These are phyloP conservation scores for Drosophila nr. perissopoda DNA, from an alignment of 2,888 invertebrate species.

Conservation along the genomic window DNA sequence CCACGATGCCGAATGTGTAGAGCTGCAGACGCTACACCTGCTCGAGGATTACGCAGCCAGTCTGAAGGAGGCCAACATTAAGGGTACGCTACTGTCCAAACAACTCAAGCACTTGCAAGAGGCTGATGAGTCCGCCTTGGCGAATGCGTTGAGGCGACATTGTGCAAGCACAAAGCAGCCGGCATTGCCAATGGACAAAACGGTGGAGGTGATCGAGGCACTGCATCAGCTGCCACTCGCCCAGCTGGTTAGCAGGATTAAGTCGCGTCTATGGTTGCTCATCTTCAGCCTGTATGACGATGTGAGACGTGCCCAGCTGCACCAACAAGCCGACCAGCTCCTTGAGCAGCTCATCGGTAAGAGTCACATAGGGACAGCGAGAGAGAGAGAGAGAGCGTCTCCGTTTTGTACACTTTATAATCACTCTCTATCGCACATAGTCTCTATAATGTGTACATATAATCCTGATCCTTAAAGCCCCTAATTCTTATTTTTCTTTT, in stretches of 20 bases:
- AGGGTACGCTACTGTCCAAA: conserved; percentile 43
- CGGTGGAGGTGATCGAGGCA: conserved; percentile 54
- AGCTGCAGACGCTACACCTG: conserved; percentile 67
- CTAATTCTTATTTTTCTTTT: neutral
- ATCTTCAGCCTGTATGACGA: conserved; percentile 79
- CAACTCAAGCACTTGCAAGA: conserved; percentile 3
- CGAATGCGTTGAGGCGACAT: conserved; percentile 24
- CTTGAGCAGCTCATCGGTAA: conserved; percentile 58
- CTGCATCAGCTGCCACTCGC: conserved; percentile 74
- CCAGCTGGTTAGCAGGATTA: conserved; percentile 65
- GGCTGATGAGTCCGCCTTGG: conserved; percentile 4
- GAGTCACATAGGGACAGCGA: neutral
- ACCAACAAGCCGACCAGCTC: conserved; percentile 51
- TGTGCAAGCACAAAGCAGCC: conserved; percentile 36
- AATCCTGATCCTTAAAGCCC: neutral
- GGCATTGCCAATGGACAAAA: conserved; percentile 39
- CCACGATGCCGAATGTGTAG: conserved; percentile 73
- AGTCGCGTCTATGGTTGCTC: conserved; percentile 74
- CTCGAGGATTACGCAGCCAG: conserved; percentile 59
- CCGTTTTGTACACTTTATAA: neutral
- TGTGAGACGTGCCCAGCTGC: conserved; percentile 46
- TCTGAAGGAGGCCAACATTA: conserved; percentile 32
- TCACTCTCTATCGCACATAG: neutral
- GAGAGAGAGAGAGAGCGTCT: neutral
- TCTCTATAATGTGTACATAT: neutral